Evolutionary conservation across 2,888 invertebrate species (phyloP), one percentile per base, ranked within the genome.

Genomic region (Dromius quadrimaculatus): DNA sequence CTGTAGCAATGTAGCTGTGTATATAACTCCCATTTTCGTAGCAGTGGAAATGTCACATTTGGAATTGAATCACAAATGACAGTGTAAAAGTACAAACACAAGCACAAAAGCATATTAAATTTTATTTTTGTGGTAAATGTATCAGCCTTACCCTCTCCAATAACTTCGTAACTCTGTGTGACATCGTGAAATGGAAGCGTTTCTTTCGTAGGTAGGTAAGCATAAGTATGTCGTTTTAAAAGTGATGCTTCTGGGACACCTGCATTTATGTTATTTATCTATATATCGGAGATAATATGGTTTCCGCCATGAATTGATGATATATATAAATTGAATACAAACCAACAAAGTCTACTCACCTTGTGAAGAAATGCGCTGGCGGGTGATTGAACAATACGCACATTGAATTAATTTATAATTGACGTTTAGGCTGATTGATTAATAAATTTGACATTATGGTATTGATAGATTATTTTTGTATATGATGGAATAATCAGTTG

Each of bases 101-200:
- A 45, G 32, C 45, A 45, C 64, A 64, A 64, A 47, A 23, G 19
- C 45, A 64, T 45, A 64, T 64, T 45, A 64, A 64, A 64, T 64
- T 47, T 45, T 64, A 64, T 64, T 64, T 64, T 64, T 15, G 45
- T 47, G 43, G 43, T 47, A 47, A 28, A 64, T 47, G 41, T 47
- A 64, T 47, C 43, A 45, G 17, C 62, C n/a, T 54, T 54, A 9
- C 13, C 23, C 15, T 38, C 36, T 13, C 19, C 20, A 20, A 41
- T 9, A 62, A 38, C 23, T 17, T 34, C 13, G 13, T 43, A 22
- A 43, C 28, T 64, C 22, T 15, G 13, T 8, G 6, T 50, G 50
- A 50, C 50, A 50, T 13, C 13, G 28, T 47, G 43, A 28, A 23
- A 62, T 41, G 63, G 15, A 11, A 45, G 43, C 43, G 34, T 47